Evolutionary conservation across 2,888 invertebrate species (phyloP).

Genomic region (Ophion costatus): DNA sequence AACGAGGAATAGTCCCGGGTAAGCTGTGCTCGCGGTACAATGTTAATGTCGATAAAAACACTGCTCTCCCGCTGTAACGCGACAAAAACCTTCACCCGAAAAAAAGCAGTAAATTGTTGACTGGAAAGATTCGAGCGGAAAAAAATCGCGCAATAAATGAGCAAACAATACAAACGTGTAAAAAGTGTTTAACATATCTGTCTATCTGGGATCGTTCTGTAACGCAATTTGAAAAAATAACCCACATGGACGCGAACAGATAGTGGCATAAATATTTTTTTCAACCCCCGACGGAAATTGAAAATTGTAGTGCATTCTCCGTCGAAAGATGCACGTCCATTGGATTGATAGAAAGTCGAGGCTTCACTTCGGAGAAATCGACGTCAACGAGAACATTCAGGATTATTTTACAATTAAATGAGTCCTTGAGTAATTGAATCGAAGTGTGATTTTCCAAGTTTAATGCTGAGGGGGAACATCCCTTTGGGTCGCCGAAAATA

Average conservation of each 20-base stretch:
- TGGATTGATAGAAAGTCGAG: not conserved
- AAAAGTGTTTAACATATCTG: not conserved
- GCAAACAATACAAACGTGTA: not conserved
- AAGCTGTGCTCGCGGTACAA: not conserved
- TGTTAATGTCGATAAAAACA: not conserved
- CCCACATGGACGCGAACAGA: not conserved
- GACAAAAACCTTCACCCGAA: not conserved
- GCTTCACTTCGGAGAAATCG: not conserved
- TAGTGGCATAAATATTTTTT: not conserved
- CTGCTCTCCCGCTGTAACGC: not conserved
- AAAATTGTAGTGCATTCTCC: not conserved
- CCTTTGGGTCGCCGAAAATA: too few species aligned
- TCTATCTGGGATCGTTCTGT: too few species aligned
- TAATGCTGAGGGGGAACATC: not conserved
- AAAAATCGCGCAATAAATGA: not conserved
- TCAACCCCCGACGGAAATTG: not conserved
- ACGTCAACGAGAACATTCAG: too few species aligned
- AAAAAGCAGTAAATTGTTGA: not conserved
- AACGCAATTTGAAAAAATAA: not conserved
- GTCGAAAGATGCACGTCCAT: not conserved
- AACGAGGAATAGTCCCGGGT: constrained; percentile 7
- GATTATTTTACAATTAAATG: too few species aligned
- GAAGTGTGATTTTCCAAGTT: not conserved
- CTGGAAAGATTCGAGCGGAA: not conserved
- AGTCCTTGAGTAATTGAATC: not conserved